Evolutionary conservation across 2,797 vertebrate species (phyloP), one percentile per base, ranked within the genome.

Genomic region (Coreius guichenoti): DNA sequence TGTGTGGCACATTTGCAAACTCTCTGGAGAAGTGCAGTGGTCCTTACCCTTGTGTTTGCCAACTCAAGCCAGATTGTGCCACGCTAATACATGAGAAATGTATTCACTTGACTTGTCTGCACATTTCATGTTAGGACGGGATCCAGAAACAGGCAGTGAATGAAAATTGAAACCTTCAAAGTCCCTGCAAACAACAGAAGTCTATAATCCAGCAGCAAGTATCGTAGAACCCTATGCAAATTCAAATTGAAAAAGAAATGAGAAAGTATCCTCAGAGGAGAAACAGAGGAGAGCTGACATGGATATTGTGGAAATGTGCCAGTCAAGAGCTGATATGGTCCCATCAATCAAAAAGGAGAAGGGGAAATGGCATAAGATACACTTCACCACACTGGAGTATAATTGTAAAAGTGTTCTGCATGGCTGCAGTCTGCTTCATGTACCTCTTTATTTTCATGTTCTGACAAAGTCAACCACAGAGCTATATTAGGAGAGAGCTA

Each of bases 181-280:
- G 56, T 82, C 39, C 74, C 56, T 63, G 69, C 54, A 74, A 63
- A 63, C 81, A 82, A 73, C 68, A 82, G 68, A 82, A 61, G 54
- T 33, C 68, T 82, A 14, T 58, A 56, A 81, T 81, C 45, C 67
- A 56, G 80, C 43, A 45, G 81, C 13, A 63, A 23, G 58, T 49
- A 74, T 74, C 49, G 4, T 23, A 17, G 69, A 23, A 33, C 69
- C 56, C 69, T n/a, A n/a, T 61, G 21, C 72, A 72, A 47, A 49
- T 63, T 47, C 39, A 74, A 33, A 81, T 54, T 63, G 56, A 82
- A 82, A 47, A 31, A 2, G 19, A 49, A 74, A 63, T 63, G 29
- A 49, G 69, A 61, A 72, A 13, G 13, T 47, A 31, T 31, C 61
- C 54, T 72, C 81, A 36, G 39, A 45, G 58, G 56, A 74, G 21